Evolutionary conservation across 2,113 vertebrate genomes (phyloP), one percentile per base, ranked within the genome.

Genomic region (Neoarius graeffei): DNA sequence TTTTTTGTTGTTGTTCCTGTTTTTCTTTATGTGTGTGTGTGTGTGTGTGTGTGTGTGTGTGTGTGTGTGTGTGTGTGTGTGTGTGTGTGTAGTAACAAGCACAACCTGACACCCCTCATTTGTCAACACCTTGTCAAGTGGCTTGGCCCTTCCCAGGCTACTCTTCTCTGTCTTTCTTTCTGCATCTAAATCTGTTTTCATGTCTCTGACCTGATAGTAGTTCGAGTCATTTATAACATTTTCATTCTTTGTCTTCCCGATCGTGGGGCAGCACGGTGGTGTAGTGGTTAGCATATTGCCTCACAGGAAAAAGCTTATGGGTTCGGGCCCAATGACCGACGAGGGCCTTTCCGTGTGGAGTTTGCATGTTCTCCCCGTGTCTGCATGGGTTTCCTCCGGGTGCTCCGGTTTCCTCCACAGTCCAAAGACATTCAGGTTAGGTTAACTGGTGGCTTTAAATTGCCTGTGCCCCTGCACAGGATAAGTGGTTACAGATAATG

Each of bases 31-130:
- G 81, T 59, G 60, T 90, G 77, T 84, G 85, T 60, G 62, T 80
- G 35, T 79, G 11, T n/a, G 35, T 52, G 48, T 52, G 74, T 52
- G 42, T 76, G 48, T 79, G 20, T 86, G n/a, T 30, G 57, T 59
- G 15, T n/a, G n/a, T n/a, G 85, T 74, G 57, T 81, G 60, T 59
- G 25, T 67, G 74, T 74, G 67, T 64, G 88, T 86, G 76, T 64
- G 77, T 69, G 59, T 79, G 83, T 48, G 79, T 84, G 88, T 71
- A 25, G 52, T 56, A 82, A 71, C 64, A 80, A 60, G 27, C 50
- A 81, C 23, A 83, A 71, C 67, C 54, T 82, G 64, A 83, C 86
- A 87, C 11, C 67, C 66, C 80, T 82, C 86, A 87, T 87, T 56
- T 74, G 56, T 87, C 86, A 82, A 27, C 48, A 69, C 67, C 54